Evolutionary conservation across 2,113 vertebrate species (phyloP), one percentile per base, ranked within the genome.

Genomic region (Rhinopithecus roxellana): DNA sequence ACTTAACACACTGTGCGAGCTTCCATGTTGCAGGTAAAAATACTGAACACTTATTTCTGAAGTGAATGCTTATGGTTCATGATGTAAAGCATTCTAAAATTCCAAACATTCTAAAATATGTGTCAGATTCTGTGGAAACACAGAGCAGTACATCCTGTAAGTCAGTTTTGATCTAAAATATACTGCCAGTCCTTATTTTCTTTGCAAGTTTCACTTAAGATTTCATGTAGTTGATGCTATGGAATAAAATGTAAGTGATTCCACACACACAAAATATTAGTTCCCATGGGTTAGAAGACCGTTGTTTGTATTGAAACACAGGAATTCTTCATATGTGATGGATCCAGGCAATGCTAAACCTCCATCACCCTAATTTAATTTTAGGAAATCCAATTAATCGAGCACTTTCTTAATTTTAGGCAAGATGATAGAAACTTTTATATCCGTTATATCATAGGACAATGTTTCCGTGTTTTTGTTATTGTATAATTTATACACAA

Each of bases 151-250:
- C 50, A 86, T 25, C 8, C 13, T 85, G 3, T 38, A 80, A 38
- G 45, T 72, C 57, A 95, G 32, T 78, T 80, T 80, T 96, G 78
- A 35, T 69, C 35, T 96, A 82, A 91, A 85, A 78, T 81, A 20
- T 52, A 35, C 25, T 38, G 30, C 11, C 50, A 43, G 2, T 82
- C 14, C 8, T 75, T 6, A 79, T 50, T 43, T 55, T 5, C n/a
- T 94, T 75, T 70, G 16, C 13, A 40, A 32, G 14, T 74, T 82
- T 3, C 57, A 83, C n/a, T 32, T 52, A 67, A 67, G 27, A 40
- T 20, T 64, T 70, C 35, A 72, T 18, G 10, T 14, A 69, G 55
- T 89, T 89, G 12, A 9, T 85, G 8, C 17, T 45, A 45, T 38
- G 38, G 27, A 79, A 52, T 79, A 80, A 95, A 89, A 45, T 10